Base-by-base conservation (phyloP, 1,140 invertebrate species). In the Meteorus sp. region DNA sequence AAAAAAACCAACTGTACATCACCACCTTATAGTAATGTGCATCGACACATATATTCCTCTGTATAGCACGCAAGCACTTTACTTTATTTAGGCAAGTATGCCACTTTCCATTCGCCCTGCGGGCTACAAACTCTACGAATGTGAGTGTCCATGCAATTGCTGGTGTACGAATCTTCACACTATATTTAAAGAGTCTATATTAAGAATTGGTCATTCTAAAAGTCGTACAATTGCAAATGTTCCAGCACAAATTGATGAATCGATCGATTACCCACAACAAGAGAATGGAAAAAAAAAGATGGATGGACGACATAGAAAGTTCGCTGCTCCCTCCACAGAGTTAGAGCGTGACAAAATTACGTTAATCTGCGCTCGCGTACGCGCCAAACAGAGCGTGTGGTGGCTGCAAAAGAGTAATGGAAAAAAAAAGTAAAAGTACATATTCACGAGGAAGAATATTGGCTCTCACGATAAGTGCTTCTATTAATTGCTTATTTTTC, bases 311-410 rank as follows among this genome's bases (percentile, higher is more conserved):
- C 45, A 37, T 65, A 65, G 63, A 65, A 65, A 65, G 61, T 66
- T 35, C 17, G 31, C 31, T 37, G 29, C 50, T 19, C 20, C 19
- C 11, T 43, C 52, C 52, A 33, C 54, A 71, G 57, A 70, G 68
- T 66, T 57, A 62, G 70, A 78, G 72, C 75, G 70, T 77, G 69
- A 76, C 74, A 73, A 65, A 70, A 70, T 69, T 61, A 65, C 64
- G 63, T 63, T 68, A 67, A 77, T 74, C 66, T 67, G 35, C 57
- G n/a, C n/a, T n/a, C n/a, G n/a, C n/a, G n/a, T n/a, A n/a, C n/a
- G 55, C 31, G 64, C 59, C 56, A 77, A 78, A 69, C 70, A 78
- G 76, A 78, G 69, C 76, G 70, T 73, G 63, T 13, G 6, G 23
- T 20, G 35, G 23, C 3, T n/a, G 9, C 39, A 29, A 48, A 39